phyloP scores from a whole-genome alignment of 2,113 vertebrate genomes.

The Peromyscus maniculatus region DNA sequence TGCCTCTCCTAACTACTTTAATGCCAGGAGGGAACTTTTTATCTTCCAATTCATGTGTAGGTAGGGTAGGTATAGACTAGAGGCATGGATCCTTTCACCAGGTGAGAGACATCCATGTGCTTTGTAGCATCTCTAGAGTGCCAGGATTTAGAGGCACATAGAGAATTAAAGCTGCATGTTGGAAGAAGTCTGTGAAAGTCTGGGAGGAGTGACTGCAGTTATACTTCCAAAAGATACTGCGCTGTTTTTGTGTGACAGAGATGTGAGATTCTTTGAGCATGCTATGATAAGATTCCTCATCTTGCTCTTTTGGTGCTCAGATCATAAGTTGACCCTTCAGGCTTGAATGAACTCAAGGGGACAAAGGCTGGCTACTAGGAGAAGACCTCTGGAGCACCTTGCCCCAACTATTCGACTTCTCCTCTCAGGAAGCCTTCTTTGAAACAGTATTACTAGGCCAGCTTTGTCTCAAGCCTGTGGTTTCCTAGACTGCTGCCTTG shows the following conservation, averaged over 20 bases:
- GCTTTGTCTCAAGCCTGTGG: neutral
- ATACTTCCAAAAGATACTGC: neutral
- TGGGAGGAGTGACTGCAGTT: neutral
- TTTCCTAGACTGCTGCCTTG: neutral
- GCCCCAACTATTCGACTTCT: neutral
- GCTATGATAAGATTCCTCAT: neutral
- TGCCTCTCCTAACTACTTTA: neutral
- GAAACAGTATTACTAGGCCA: neutral
- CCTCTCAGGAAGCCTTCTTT: neutral
- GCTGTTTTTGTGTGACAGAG: neutral
- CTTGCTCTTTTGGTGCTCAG: neutral
- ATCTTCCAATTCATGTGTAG: neutral
- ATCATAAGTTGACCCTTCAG: neutral
- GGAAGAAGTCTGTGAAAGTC: neutral
- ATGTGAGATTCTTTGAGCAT: neutral
- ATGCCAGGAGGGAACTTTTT: neutral
- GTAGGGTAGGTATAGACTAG: neutral
- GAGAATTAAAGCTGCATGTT: neutral
- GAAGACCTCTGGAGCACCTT: neutral
- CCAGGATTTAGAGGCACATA: neutral
- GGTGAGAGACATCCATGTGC: neutral
- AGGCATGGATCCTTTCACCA: neutral
- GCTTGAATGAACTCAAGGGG: neutral
- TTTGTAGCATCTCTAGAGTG: neutral
- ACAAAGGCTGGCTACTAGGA: neutral